Evolutionary conservation across 1,140 invertebrate genomes (phyloP).

Genomic region (Sitodiplosis mosellana): DNA sequence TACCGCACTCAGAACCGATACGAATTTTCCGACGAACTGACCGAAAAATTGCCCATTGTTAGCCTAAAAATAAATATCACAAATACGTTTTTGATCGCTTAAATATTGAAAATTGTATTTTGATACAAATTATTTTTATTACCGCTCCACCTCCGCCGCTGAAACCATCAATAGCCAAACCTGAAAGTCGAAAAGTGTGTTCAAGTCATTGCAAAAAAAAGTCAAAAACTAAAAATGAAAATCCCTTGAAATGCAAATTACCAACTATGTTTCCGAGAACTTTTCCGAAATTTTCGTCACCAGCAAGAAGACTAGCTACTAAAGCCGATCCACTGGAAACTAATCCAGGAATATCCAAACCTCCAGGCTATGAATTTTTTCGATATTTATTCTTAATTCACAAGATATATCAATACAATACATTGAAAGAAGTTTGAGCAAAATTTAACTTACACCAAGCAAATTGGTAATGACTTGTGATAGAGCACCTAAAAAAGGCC

Average conservation of each 20-base stretch:
- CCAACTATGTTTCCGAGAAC: slow-evolving; percentile 20
- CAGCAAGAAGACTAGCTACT: slow-evolving; percentile 12
- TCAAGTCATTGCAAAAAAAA: too few relatives aligned
- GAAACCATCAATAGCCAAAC: slow-evolving; percentile 3
- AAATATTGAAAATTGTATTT: background rate
- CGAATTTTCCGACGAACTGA: slow-evolving; percentile 7
- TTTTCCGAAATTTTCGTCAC: slow-evolving; percentile 20
- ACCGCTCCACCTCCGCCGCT: slow-evolving; percentile 16
- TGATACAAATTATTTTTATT: background rate
- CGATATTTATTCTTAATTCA: too few relatives aligned
- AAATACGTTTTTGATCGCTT: background rate
- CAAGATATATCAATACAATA: too few relatives aligned
- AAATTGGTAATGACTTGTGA: slow-evolving; percentile 16
- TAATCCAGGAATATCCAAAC: slow-evolving; percentile 10
- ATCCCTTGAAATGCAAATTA: too few relatives aligned
- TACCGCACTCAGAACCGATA: slow-evolving; percentile 11
- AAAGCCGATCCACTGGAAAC: slow-evolving; percentile 8
- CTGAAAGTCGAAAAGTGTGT: too few relatives aligned
- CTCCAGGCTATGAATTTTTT: slow-evolving; percentile 11
- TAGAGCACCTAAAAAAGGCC: slow-evolving; percentile 8
- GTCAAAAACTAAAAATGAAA: slow-evolving; percentile 13
- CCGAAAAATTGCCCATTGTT: slow-evolving; percentile 12
- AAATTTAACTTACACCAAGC: slow-evolving; percentile 21
- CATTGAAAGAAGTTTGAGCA: too few relatives aligned
- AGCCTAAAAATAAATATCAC: slow-evolving; percentile 6